These are phyloP conservation scores for Sericinus montela DNA, from an alignment of 2,888 invertebrate species.

Conservation along the genomic window DNA sequence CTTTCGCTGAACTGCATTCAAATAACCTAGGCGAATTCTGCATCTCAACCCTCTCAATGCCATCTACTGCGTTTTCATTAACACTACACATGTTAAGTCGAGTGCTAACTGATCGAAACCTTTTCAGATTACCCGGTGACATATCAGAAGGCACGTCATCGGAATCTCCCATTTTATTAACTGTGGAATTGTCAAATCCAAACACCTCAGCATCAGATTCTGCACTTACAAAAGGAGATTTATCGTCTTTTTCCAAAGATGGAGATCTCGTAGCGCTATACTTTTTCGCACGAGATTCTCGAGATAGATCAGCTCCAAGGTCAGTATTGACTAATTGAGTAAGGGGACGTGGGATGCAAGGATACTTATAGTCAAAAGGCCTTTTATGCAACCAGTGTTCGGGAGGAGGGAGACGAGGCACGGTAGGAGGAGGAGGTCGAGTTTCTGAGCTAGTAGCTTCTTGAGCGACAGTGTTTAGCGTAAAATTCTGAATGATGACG, in stretches of 20 bases:
- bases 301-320: slow-evolving; percentile 50
- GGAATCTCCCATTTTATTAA: slow-evolving; percentile 41
- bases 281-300: slow-evolving; percentile 57
- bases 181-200: slow-evolving; percentile 55
- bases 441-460: slow-evolving; percentile 29
- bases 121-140: slow-evolving; percentile 52
- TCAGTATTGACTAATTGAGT: slow-evolving; percentile 55
- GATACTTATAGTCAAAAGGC: slow-evolving; percentile 60
- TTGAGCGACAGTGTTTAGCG: slow-evolving; percentile 27
- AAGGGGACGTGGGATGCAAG: slow-evolving; percentile 58
- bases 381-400: slow-evolving; percentile 71
- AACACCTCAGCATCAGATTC: slow-evolving; percentile 59
- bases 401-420: slow-evolving; percentile 60
- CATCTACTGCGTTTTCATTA: slow-evolving; percentile 51
- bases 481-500: slow-evolving; percentile 31
- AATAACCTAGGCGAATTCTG: slow-evolving; percentile 63
- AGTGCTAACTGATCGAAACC: slow-evolving; percentile 66
- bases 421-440: slow-evolving; percentile 28
- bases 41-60: slow-evolving; percentile 57
- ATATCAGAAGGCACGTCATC: slow-evolving; percentile 42
- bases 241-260: slow-evolving; percentile 74
- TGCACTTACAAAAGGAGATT: slow-evolving; percentile 57
- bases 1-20: slow-evolving; percentile 66
- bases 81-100: slow-evolving; percentile 63
- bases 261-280: slow-evolving; percentile 70